Base-by-base conservation (phyloP, 2,888 invertebrate species). In the Melitaea athalia region DNA sequence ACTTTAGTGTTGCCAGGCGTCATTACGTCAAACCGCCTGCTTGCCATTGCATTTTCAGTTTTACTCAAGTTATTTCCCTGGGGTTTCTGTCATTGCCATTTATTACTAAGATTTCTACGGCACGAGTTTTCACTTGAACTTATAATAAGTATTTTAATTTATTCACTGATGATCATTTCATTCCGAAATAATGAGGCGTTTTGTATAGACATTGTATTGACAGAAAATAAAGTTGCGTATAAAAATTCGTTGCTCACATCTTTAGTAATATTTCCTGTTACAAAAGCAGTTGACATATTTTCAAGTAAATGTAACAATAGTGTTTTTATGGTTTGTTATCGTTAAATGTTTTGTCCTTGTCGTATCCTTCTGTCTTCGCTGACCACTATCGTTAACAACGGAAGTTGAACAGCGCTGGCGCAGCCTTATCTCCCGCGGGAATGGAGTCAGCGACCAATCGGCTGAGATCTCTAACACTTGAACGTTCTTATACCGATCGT, bases 391-490 rank as follows among this genome's bases (percentile, higher is more conserved):
- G 80, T 62, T 67, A 64, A 67, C 72, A 75, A 70, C 81, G 81
- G 81, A 81, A 79, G 76, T 72, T 63, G 67, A 69, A 71, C 81
- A 79, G 81, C 86, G 83, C 81, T 76, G 71, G 79, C 81, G 81
- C 78, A 78, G 75, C 83, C 84, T 86, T 89, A 89, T 90, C 86
- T 83, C 77, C 63, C 76, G 65, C 74, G 74, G 75, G 77, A 76
- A 83, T 81, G 81, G 83, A 86, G 81, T 79, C 74, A 74, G 72
- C 78, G 77, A 77, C 87, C 86, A 88, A 81, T 77, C 79, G 77
- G 75, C 74, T 67, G 75, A 80, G 86, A 84, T 80, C 85, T 81
- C 77, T 78, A 74, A 69, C 77, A 71, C 76, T 75, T 74, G 71
- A 72, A 77, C 75, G 75, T 77, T 77, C 78, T 80, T 78, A 72